Base-by-base conservation (phyloP, 2,888 invertebrate genomes). In the Amaurobius ferox region DNA sequence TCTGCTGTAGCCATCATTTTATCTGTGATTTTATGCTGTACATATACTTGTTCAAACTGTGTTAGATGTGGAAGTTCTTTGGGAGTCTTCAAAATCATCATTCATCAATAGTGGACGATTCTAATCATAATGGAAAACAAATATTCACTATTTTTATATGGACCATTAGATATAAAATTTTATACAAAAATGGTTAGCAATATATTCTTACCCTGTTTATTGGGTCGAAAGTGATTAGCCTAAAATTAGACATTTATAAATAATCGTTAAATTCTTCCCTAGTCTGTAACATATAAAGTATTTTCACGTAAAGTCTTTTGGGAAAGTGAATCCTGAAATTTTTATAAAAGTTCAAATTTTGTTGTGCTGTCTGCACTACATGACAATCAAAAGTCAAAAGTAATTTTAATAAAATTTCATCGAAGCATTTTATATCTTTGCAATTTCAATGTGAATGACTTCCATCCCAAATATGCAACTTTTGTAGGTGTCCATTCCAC, bases 191-290 rank as follows among this genome's bases (percentile, higher is more conserved):
- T 1, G 5, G 16, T 23, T 55, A 55, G 55, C 55, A 55, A 55
- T 55, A 23, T 55, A 55, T 55, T 55, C 44, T 44, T 44, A 55
- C 23, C 55, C 19, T 55, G 23, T 55, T 55, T 55, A 23, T 55
- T 16, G 44, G 23, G 23, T 35, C 3, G 23, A 55, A 23, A 23
- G 23, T 23, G 19, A 23, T 16, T 55, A 55, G 55, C 1, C 19
- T 55, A 19, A 55, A 55, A 23, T 55, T 55, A 55, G 55, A 55
- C 44, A 55, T 55, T 55, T 55, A 44, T 44, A 55, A 55, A 55
- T 55, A 23, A 44, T 1, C 23, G 55, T 55, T 55, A 23, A 23
- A 55, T 6, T 55, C 6, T 55, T 23, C 23, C 23, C 55, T 55
- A 55, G 19, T 23, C 5, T 55, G 23, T 23, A 23, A 55, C 6